Percentiles rank a stretch among this genome's conserved stretches.
phyloP scores from a whole-genome alignment of 2,888 invertebrate species.

The Alcis repandata region DNA sequence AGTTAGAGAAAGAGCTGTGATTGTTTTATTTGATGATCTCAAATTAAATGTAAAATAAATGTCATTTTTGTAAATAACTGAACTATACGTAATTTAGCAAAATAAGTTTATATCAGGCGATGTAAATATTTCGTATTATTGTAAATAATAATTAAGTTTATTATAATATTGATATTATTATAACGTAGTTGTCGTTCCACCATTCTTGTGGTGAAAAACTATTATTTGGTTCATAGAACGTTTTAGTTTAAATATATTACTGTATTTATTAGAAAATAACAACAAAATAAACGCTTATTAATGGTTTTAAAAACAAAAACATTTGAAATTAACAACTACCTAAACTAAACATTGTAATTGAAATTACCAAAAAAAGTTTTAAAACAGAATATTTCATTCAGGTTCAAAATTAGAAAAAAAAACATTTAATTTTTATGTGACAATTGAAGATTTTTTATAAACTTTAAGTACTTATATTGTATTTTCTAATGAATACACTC shows the following conservation, averaged over 20 bases:
- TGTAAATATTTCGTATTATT: slow-evolving; percentile 80
- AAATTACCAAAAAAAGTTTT: no score
- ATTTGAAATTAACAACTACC: no score
- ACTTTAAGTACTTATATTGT: background rate
- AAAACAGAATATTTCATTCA: no score
- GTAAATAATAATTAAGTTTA: slow-evolving; percentile 69
- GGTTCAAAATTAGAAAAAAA: background rate
- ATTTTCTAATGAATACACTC: slow-evolving; percentile 55
- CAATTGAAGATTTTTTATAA: no score
- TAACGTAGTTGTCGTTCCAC: slow-evolving; percentile 62
- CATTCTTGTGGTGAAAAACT: slow-evolving; percentile 73
- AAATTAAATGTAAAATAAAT: slow-evolving; percentile 63
- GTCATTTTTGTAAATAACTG: slow-evolving; percentile 69
- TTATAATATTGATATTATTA: slow-evolving; percentile 38
- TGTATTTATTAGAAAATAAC: slow-evolving; percentile 39
- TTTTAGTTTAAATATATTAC: slow-evolving; percentile 48
- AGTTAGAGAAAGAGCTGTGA: slow-evolving; percentile 47
- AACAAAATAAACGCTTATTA: background rate
- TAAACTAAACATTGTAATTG: no score
- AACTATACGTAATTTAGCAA: slow-evolving; percentile 69
- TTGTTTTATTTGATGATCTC: slow-evolving; percentile 47
- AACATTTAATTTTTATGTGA: background rate
- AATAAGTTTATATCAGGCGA: slow-evolving; percentile 73
- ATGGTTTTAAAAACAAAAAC: no score
- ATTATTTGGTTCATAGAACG: slow-evolving; percentile 80